phyloP scores from a whole-genome alignment of 1,140 invertebrate species.

The Dryas iulia region DNA sequence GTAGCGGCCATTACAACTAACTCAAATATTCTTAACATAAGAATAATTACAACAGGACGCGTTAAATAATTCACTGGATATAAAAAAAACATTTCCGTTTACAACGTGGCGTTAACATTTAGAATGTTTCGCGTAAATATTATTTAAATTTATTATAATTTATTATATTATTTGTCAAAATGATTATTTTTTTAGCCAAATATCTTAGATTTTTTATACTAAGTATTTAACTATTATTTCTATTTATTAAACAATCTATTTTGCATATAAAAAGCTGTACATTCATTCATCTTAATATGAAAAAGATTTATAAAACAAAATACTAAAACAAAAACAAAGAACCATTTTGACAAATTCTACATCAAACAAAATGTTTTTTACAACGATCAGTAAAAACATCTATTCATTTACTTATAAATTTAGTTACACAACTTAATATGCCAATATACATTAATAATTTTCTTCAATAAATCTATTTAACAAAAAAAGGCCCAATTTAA shows the following conservation, averaged over 20 bases:
- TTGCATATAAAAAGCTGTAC: too few relatives aligned
- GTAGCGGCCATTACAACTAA: conserved; percentile 41
- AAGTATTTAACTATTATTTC: too few relatives aligned
- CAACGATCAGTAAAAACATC: conserved; percentile 36
- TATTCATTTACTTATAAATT: neutral
- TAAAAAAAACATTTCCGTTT: conserved; percentile 30
- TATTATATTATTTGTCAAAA: neutral
- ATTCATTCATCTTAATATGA: neutral
- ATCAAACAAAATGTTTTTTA: conserved; percentile 21
- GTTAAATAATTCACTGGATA: conserved; percentile 52
- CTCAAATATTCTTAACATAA: conserved; percentile 74
- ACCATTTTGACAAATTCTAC: conserved; percentile 20
- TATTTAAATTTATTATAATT: neutral
- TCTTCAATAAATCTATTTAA: too few relatives aligned
- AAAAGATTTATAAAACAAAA: too few relatives aligned
- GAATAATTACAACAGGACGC: conserved; percentile 67
- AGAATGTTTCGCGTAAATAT: neutral
- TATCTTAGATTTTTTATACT: too few relatives aligned
- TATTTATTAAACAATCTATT: too few relatives aligned
- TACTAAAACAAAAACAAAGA: neutral
- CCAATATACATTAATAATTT: too few relatives aligned
- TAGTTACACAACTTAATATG: neutral
- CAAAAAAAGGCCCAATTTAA: too few relatives aligned
- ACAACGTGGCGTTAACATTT: conserved; percentile 11
- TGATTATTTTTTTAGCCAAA: neutral